phyloP scores from a whole-genome alignment of 2,113 vertebrate genomes.

The Terrapene triunguis region DNA sequence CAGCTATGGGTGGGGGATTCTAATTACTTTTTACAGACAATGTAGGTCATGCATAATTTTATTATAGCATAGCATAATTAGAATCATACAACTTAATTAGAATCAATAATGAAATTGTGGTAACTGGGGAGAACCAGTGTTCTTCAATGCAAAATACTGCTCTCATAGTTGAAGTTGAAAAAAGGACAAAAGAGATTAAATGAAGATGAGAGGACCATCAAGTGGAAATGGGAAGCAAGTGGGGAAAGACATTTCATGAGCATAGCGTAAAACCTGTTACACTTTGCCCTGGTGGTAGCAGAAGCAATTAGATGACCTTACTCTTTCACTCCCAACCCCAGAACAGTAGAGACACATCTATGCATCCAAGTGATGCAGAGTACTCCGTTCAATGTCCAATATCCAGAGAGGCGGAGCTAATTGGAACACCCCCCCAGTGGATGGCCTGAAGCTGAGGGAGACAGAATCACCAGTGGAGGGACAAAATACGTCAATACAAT shows the following conservation, averaged over 20 bases:
- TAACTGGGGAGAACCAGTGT: background rate
- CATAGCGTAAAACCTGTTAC: background rate
- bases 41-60: background rate
- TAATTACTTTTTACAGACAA: background rate
- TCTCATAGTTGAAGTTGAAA: background rate
- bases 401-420: background rate
- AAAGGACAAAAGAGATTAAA: background rate
- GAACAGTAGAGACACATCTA: background rate
- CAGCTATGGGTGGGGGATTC: fast-evolving
- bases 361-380: background rate
- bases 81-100: background rate
- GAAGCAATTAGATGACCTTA: background rate
- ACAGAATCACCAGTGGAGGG: background rate
- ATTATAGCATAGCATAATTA: background rate
- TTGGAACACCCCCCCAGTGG: background rate
- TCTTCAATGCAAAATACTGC: background rate
- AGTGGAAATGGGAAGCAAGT: background rate
- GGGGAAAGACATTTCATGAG: background rate
- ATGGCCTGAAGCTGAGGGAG: background rate
- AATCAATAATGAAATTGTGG: background rate
- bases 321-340: background rate
- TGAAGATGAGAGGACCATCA: background rate
- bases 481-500: background rate
- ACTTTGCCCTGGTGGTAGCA: background rate
- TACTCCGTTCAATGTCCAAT: background rate